Evolutionary conservation across 2,797 vertebrate species (phyloP), one percentile per base, ranked within the genome.

Genomic region (Spatula versicolor): DNA sequence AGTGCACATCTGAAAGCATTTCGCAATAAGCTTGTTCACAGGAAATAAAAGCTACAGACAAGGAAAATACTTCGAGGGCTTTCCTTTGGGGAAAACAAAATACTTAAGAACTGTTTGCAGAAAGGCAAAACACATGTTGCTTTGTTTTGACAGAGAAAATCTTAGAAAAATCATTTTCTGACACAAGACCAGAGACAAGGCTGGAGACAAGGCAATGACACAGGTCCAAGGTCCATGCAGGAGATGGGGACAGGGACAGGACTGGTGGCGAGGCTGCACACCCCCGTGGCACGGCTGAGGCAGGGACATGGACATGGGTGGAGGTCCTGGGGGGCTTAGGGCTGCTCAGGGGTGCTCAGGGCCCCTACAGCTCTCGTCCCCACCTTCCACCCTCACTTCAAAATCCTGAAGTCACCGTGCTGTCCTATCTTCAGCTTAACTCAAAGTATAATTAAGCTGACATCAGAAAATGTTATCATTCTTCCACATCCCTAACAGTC

Each of bases 221-320:
- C 0, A 31, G 30, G 74, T 68, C 41, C 83, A 83, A 88, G 59
- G 91, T 93, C 67, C 58, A 18, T 6, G 16, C 39, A 46, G 62
- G 37, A 39, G 31, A 16, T 11, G 11, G 31, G 33, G 48, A 5
- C 41, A 54, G 54, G 41, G 18, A 45, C 43, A 41, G 54, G 17
- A 20, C 26, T 21, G 33, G 16, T 7, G 21, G 16, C 33, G 17
- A 13, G 8, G 55, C 50, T 10, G 6, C 4, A 25, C 50, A 52
- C 50, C 9, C 2, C 15, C 18, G 3, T 1, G 43, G 22, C 54
- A 58, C 1, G 7, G 73, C 45, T 30, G 33, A 28, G 30, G 22
- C 28, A 50, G 25, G 28, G 43, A 7, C 30, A 6, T 0, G 4
- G 17, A 16, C 21, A 11, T 1, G 8, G 19, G 19, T 8, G 15